A percentile compares a stretch with the other conserved stretches of the same genome.
These are phyloP conservation scores for Clavelina lepadiformis DNA, from an alignment of 23 tunicate genomes.

Conservation along the genomic window DNA sequence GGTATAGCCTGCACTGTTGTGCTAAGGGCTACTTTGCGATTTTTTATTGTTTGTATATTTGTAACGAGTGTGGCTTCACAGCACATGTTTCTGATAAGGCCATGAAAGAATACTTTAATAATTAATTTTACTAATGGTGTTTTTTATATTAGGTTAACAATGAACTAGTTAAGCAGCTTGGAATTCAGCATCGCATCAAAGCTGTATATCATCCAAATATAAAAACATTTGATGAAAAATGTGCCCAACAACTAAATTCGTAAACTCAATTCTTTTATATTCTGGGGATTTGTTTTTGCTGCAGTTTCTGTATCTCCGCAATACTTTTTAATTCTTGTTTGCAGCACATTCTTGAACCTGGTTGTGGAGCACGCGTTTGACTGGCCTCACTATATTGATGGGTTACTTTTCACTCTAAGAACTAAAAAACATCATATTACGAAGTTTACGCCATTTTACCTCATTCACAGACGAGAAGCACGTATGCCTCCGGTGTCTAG, in stretches of 20 bases:
- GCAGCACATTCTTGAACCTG: constrained; percentile 26
- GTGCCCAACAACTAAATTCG: constrained; percentile 3
- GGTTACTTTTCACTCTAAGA: constrained; percentile 36
- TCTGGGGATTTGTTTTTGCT: background rate
- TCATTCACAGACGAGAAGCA: constrained; percentile 60
- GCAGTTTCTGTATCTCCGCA: background rate
- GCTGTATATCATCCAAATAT: constrained; percentile 48
- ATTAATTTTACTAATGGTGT: no score
- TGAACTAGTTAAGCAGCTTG: constrained; percentile 43
- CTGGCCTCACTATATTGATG: constrained; percentile 66
- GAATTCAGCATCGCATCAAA: constrained; percentile 39
- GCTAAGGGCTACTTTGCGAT: no score
- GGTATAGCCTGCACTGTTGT: constrained; percentile 17
- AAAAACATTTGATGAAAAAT: constrained; percentile 33
- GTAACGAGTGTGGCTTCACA: no score
- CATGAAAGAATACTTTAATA: no score
- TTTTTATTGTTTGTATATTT: no score
- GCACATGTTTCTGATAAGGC: no score
- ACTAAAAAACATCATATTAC: constrained; percentile 47
- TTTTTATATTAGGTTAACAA: constrained; percentile 33
- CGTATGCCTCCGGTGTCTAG: constrained; percentile 46
- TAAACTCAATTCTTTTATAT: background rate
- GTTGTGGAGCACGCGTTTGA: constrained; percentile 47
- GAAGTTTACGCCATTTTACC: constrained; percentile 40
- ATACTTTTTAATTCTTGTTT: background rate